These are phyloP conservation scores for Petrocephalus sullivani DNA, from an alignment of 2,797 vertebrate species.

Conservation along the genomic window DNA sequence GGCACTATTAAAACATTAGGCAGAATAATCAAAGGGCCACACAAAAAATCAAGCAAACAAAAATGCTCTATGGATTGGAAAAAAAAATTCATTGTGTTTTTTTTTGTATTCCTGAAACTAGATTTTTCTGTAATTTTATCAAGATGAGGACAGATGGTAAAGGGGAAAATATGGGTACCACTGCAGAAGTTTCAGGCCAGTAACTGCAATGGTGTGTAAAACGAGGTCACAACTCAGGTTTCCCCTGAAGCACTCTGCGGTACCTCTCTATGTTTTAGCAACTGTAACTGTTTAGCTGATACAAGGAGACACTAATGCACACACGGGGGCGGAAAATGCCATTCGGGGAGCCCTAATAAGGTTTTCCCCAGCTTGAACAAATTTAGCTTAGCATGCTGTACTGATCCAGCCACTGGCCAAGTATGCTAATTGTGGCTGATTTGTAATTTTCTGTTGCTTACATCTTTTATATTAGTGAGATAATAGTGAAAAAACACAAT, in stretches of 20 bases:
- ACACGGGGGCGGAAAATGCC: constrained; percentile 38
- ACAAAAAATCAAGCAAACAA: neutral
- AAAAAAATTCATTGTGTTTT: neutral
- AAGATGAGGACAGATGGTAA: neutral
- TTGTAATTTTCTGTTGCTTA: constrained; percentile 35
- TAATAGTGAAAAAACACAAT: neutral
- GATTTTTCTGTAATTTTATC: neutral
- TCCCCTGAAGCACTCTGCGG: constrained; percentile 12
- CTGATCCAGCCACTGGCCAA: constrained; percentile 30
- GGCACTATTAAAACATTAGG: neutral
- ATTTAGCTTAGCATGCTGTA: constrained; percentile 38
- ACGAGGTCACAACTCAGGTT: constrained; percentile 11
- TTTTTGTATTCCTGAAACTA: neutral
- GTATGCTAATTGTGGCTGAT: constrained; percentile 43
- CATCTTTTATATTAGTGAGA: constrained; percentile 15
- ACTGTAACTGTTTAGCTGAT: constrained; percentile 38
- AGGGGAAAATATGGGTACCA: neutral
- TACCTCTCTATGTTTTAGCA: constrained; percentile 31
- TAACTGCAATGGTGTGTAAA: constrained; percentile 4
- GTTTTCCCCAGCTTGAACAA: constrained; percentile 46
- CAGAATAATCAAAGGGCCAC: neutral
- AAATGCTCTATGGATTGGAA: neutral
- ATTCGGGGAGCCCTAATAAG: constrained; percentile 31
- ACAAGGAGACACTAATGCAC: constrained; percentile 29
- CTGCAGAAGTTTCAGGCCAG: neutral